A percentile compares a stretch with the other conserved stretches of the same genome.
These are phyloP conservation scores for Sinosuthora webbiana DNA, from an alignment of 2,113 vertebrate genomes.

Conservation along the genomic window DNA sequence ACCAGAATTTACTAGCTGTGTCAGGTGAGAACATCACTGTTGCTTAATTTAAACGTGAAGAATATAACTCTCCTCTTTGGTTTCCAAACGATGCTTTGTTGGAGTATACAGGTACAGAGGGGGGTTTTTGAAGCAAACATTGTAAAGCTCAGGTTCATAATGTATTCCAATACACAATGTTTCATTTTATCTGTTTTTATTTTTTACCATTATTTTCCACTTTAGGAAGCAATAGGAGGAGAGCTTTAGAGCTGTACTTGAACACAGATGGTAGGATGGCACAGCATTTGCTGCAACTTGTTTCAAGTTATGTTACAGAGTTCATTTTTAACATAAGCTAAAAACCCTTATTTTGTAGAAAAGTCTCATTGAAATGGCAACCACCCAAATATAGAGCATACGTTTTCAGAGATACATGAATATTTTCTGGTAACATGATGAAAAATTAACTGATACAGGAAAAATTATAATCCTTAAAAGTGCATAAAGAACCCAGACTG, in stretches of 20 bases:
- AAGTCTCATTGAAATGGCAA: slow-evolving; percentile 49
- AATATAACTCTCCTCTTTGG: neutral
- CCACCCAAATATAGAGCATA: slow-evolving; percentile 39
- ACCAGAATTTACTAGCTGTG: neutral
- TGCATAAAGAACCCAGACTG: neutral
- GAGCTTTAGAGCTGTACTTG: slow-evolving; percentile 30
- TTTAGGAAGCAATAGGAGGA: slow-evolving; percentile 57
- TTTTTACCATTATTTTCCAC: slow-evolving; percentile 58
- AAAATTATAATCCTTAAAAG: neutral
- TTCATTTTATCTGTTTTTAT: slow-evolving; percentile 42
- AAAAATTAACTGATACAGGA: neutral
- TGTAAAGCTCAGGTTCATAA: neutral
- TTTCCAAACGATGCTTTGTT: neutral
- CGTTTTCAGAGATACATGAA: neutral
- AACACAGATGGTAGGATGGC: slow-evolving; percentile 65
- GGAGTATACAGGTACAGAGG: neutral
- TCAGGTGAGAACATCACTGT: neutral
- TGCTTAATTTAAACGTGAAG: neutral
- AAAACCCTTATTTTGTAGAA: slow-evolving; percentile 55
- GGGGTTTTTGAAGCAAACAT: neutral
- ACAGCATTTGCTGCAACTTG: slow-evolving; percentile 55
- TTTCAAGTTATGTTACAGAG: slow-evolving; percentile 56
- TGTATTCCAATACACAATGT: slow-evolving; percentile 1
- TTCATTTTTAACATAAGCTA: slow-evolving; percentile 66
- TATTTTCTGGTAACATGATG: neutral